These are phyloP conservation scores for Centropus bengalensis DNA, from an alignment of 2,113 vertebrate genomes.

Conservation along the genomic window DNA sequence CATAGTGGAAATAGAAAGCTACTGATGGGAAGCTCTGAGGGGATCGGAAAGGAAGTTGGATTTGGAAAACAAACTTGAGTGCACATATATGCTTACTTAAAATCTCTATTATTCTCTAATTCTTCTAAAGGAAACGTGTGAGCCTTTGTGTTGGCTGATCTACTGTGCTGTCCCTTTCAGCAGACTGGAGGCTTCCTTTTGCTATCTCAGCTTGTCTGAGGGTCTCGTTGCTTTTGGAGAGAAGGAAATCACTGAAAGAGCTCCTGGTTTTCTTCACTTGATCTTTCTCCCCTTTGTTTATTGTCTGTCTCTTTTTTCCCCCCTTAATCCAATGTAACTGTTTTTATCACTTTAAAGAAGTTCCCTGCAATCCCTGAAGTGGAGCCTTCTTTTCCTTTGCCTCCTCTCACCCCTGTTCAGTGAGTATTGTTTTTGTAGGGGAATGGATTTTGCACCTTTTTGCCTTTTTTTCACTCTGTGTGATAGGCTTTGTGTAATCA, in stretches of 20 bases:
- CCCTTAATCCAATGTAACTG: not conserved
- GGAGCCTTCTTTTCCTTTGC: not conserved
- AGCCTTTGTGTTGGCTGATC: not conserved
- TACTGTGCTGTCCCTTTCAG: not conserved
- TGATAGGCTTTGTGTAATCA: not conserved
- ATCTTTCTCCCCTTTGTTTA: not conserved
- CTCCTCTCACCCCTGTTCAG: not conserved
- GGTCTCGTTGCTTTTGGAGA: not conserved
- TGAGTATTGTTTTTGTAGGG: not conserved
- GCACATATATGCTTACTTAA: not conserved
- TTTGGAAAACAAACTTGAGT: not conserved
- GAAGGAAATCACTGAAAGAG: not conserved
- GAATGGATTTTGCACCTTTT: not conserved
- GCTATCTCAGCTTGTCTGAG: not conserved
- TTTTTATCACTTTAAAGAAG: not conserved
- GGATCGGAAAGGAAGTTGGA: not conserved
- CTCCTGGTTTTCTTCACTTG: not conserved
- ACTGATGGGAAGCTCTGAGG: conserved; percentile 30
- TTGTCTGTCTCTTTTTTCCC: not conserved
- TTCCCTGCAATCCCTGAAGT: not conserved
- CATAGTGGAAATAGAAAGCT: not conserved
- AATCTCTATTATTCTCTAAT: not conserved
- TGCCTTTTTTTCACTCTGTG: not conserved
- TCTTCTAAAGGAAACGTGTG: not conserved
- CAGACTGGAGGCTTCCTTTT: not conserved